phyloP scores from a whole-genome alignment of 2,113 vertebrate genomes.

The Thermophis baileyi region DNA sequence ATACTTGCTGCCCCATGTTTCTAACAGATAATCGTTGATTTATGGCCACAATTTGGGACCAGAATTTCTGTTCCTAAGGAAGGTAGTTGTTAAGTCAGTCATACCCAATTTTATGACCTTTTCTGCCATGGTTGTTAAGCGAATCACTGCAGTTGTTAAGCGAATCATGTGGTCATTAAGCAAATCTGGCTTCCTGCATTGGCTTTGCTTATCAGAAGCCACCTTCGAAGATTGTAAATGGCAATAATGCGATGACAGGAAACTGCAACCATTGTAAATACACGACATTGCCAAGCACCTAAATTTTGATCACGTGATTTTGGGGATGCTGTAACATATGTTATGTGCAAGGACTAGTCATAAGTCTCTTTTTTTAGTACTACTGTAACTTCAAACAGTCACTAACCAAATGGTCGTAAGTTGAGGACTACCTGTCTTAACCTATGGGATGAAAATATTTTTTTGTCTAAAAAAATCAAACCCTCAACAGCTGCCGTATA shows the following conservation, averaged over 20 bases:
- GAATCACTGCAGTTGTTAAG: neutral
- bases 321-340: neutral
- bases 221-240: neutral
- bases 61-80: neutral
- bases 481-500: neutral
- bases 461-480: neutral
- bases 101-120: neutral
- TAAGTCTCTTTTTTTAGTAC: neutral
- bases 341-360: neutral
- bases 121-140: neutral
- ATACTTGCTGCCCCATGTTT: neutral
- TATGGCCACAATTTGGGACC: neutral
- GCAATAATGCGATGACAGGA: neutral
- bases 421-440: neutral
- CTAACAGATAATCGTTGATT: neutral
- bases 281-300: neutral
- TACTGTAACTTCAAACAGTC: neutral
- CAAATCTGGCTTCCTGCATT: neutral
- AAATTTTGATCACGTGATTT: neutral
- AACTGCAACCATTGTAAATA: too few relatives aligned
- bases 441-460: neutral
- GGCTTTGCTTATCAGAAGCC: too few relatives aligned
- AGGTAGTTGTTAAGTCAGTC: neutral
- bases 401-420: neutral
- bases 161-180: neutral